Evolutionary conservation across 1,140 invertebrate species (phyloP).

Genomic region (Drosophila tristis): DNA sequence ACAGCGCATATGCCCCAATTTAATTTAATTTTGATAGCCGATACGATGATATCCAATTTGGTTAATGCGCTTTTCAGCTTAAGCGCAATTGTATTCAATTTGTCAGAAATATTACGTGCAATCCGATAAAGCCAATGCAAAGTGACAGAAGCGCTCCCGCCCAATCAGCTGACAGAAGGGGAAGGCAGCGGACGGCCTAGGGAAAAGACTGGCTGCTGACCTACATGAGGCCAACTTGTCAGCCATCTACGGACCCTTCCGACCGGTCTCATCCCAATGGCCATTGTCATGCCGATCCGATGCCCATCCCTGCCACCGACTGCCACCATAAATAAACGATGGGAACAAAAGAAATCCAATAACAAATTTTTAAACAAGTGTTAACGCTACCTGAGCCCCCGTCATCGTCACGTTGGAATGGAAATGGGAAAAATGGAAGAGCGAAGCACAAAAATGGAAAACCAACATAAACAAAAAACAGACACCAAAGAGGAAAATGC

Average conservation of each 20-base stretch:
- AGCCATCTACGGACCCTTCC: conserved; percentile 13
- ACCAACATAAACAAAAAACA: conserved; percentile 13
- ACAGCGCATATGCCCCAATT: conserved; percentile 48
- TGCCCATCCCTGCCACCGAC: conserved; percentile 12
- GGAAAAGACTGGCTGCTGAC: conserved; percentile 23
- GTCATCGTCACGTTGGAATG: conserved; percentile 27
- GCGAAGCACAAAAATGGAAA: conserved; percentile 8
- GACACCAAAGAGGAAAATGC: conserved; percentile 19
- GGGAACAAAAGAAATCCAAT: conserved; percentile 71
- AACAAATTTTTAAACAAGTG: conserved; percentile 82
- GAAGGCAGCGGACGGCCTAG: neutral
- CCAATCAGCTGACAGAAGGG: neutral
- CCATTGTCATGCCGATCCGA: neutral
- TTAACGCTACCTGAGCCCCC: conserved; percentile 72
- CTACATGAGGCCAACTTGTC: conserved; percentile 32
- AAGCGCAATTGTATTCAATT: conserved; percentile 80
- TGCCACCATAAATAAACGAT: conserved; percentile 67
- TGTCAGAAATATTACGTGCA: conserved; percentile 74
- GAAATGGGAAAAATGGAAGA: conserved; percentile 36
- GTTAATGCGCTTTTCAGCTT: conserved; percentile 80
- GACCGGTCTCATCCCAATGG: neutral
- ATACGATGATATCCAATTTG: conserved; percentile 70
- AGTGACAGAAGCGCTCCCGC: conserved; percentile 58
- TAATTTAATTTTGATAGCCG: conserved; percentile 60
- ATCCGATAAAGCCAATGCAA: conserved; percentile 75